Conservation (phyloP, 2,888 invertebrate species). For the Agrilus biguttatus region DNA sequence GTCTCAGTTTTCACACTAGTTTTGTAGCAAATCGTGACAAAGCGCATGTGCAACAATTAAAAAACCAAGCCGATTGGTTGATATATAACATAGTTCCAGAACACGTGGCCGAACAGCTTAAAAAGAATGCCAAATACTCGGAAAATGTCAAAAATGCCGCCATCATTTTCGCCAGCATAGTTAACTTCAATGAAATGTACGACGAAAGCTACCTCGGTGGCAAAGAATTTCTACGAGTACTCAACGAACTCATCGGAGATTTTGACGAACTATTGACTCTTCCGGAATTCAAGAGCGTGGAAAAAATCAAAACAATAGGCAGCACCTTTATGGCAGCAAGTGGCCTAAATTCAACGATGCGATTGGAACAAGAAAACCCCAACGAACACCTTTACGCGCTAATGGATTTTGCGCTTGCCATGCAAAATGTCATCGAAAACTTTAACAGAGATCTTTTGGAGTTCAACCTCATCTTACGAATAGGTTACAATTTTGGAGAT, state of each 20-base stretch:
- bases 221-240: conserved; percentile 82
- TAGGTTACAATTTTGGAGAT: conserved; percentile 88
- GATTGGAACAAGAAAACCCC: conserved; percentile 52
- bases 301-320: conserved; percentile 96
- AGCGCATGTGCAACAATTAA: conserved; percentile 76
- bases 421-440: conserved; percentile 74
- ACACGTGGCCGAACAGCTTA: conserved; percentile 86
- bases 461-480: conserved; percentile 72
- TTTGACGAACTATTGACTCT: conserved; percentile 84
- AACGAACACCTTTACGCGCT: conserved; percentile 72
- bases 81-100: conserved; percentile 94
- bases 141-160: conserved; percentile 86
- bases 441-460: conserved; percentile 84
- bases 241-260: conserved; percentile 92
- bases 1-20: conserved; percentile 85
- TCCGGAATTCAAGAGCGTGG: conserved; percentile 71
- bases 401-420: conserved; percentile 85
- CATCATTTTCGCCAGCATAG: conserved; percentile 91
- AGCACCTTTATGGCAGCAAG: conserved; percentile 97
- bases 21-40: conserved; percentile 82
- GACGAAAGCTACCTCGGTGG: conserved; percentile 94
- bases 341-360: conserved; percentile 71
- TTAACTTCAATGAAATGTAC: conserved; percentile 96
- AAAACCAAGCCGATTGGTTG: conserved; percentile 93
- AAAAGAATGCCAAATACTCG: conserved; percentile 85